Conservation (phyloP, 2,797 vertebrate species). For the Myiotriccus ornatus region DNA sequence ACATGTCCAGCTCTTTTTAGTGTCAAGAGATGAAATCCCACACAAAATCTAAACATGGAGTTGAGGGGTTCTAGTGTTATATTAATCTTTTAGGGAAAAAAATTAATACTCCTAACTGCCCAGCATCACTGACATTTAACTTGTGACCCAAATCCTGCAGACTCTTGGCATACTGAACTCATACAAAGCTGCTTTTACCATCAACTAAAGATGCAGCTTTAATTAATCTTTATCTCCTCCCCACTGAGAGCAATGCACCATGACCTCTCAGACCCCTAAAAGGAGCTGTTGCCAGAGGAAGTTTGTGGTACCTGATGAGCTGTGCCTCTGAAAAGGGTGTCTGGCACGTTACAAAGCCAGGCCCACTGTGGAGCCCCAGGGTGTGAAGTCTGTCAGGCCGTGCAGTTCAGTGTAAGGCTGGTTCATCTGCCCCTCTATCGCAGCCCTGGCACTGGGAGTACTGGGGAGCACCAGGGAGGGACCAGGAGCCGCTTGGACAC, state of each 20-base stretch:
- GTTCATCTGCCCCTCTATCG: not conserved
- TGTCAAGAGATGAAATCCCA: not conserved
- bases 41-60: not conserved
- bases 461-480: not conserved
- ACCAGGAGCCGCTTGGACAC: accelerated
- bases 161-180: not conserved
- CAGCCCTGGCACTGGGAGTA: not conserved
- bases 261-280: not conserved
- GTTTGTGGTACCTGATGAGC: not conserved
- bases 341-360: not conserved
- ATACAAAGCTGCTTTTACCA: not conserved
- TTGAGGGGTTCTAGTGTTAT: not conserved
- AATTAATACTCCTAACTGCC: not conserved
- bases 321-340: not conserved
- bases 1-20: not conserved
- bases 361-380: accelerated
- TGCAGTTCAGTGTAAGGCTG: not conserved
- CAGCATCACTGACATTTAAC: not conserved
- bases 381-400: not conserved
- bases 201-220: not conserved
- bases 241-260: not conserved
- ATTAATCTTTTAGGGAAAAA: not conserved
- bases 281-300: not conserved
- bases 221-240: not conserved
- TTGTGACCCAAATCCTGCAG: not conserved